These are phyloP conservation scores for Telmatherina bonti DNA, from an alignment of 2,797 vertebrate species.

Conservation along the genomic window DNA sequence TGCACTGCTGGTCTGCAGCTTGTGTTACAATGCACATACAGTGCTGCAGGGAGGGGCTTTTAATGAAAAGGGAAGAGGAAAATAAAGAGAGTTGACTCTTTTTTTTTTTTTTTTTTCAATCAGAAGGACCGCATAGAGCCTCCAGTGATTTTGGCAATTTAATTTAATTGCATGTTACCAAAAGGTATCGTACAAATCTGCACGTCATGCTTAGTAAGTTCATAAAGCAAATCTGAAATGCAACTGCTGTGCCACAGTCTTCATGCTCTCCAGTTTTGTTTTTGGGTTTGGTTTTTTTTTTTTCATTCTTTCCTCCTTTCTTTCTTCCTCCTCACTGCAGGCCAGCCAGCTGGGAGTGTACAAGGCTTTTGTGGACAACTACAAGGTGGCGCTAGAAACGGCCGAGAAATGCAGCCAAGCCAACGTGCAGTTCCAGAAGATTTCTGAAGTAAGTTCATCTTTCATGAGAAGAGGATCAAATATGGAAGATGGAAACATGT, in stretches of 20 bases:
- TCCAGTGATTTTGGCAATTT: constrained; percentile 9
- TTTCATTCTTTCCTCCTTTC: not conserved
- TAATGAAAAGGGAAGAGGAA: constrained; percentile 36
- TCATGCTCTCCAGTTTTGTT: not conserved
- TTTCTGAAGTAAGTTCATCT: constrained; percentile 90
- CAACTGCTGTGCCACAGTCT: not conserved
- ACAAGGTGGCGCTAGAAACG: constrained; percentile 94
- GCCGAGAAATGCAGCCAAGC: constrained; percentile 96
- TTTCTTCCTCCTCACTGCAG: constrained; percentile 72
- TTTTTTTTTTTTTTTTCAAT: too few species aligned
- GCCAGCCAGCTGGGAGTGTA: constrained; percentile 96
- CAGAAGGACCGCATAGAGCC: constrained; percentile 15
- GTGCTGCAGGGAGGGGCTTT: constrained; percentile 45
- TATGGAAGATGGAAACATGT: not conserved
- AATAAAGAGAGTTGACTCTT: constrained; percentile 16
- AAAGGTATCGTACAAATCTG: not conserved
- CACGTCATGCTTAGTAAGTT: not conserved
- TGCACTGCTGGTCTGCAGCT: constrained; percentile 59
- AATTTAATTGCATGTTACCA: not conserved
- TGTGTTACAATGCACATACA: constrained; percentile 45
- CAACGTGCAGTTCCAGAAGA: constrained; percentile 96
- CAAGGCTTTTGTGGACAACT: constrained; percentile 99
- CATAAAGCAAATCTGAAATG: constrained; percentile 2
- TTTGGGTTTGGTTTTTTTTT: too few species aligned
- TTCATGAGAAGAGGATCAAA: not conserved